Evolutionary conservation across 2,113 vertebrate genomes (phyloP), one percentile per base, ranked within the genome.

Genomic region (Plecotus auritus): DNA sequence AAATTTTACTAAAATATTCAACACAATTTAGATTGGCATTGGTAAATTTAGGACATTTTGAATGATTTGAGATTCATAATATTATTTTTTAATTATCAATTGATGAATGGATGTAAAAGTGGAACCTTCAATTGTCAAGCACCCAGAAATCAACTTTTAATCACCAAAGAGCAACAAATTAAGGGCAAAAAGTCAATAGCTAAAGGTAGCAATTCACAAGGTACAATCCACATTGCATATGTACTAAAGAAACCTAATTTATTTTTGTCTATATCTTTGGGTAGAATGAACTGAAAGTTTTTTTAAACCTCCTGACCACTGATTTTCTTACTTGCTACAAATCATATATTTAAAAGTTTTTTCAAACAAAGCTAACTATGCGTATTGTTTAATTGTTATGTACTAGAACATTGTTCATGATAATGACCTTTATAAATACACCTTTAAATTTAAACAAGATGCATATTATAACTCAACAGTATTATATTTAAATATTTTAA

Each of bases 371-470:
- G 35, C 7, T 11, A 30, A 59, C 1, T 7, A 88, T 16, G 32
- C 11, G 26, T 51, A 72, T 59, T 74, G 35, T 54, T 78, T 82
- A 64, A 84, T 59, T 69, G 8, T 32, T 26, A 23, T 37, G 54
- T 32, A 47, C 22, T 10, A 37, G 8, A 64, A 85, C 16, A 85
- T 28, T 94, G 28, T 73, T 97, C 67, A 86, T 56, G 26, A 91
- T 73, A 78, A 85, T 91, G 9, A 47, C 78, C 40, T 40, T 26
- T 49, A 40, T 40, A 94, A 66, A 66, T 45, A n/a, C 0, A 64
- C 23, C 35, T 93, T 85, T 85, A 85, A 40, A 81, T 87, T 94
- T 90, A 87, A 92, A 70, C 23, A 84, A 84, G 5, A 74, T 47
- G 1, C 1, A 73, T 56, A 76, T 54, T 64, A 64, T 59, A 90